Evolutionary conservation across 1,140 invertebrate species (phyloP).

Genomic region (Drusus annulatus): DNA sequence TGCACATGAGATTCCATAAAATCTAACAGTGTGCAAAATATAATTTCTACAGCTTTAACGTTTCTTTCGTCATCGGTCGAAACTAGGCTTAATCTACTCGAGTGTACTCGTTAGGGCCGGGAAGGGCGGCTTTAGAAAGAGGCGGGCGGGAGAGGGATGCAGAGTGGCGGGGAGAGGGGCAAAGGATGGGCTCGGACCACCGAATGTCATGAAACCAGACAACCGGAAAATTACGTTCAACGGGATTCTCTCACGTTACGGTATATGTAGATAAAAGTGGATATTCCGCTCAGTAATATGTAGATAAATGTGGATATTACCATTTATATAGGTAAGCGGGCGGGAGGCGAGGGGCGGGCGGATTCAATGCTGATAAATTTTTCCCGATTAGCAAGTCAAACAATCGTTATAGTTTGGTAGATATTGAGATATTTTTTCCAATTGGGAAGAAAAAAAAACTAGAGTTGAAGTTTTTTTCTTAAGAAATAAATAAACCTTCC

Average conservation of each 20-base stretch:
- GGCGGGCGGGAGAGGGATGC: conserved; percentile 6
- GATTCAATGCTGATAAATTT: conserved; percentile 11
- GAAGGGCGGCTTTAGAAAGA: no score
- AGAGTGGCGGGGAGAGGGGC: background rate
- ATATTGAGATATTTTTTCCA: no score
- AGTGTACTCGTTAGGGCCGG: conserved; percentile 42
- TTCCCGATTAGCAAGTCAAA: conserved; percentile 19
- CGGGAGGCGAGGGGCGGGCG: background rate
- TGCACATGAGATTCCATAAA: no score
- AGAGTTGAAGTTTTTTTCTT: no score
- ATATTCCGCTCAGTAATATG: conserved; percentile 50
- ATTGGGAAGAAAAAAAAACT: no score
- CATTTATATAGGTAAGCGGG: conserved; percentile 58
- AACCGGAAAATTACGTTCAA: conserved; percentile 59
- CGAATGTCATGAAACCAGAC: conserved; percentile 60
- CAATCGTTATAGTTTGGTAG: background rate
- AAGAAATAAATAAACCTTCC: no score
- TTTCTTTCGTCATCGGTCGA: no score
- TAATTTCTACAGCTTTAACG: no score
- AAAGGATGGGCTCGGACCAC: conserved; percentile 44
- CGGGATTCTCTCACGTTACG: conserved; percentile 54
- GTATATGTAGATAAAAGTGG: conserved; percentile 56
- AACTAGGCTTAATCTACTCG: conserved; percentile 47
- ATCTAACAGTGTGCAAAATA: no score
- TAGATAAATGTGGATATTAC: conserved; percentile 59